Evolutionary conservation across 2,113 vertebrate species (phyloP).

Genomic region (Guaruba guarouba): DNA sequence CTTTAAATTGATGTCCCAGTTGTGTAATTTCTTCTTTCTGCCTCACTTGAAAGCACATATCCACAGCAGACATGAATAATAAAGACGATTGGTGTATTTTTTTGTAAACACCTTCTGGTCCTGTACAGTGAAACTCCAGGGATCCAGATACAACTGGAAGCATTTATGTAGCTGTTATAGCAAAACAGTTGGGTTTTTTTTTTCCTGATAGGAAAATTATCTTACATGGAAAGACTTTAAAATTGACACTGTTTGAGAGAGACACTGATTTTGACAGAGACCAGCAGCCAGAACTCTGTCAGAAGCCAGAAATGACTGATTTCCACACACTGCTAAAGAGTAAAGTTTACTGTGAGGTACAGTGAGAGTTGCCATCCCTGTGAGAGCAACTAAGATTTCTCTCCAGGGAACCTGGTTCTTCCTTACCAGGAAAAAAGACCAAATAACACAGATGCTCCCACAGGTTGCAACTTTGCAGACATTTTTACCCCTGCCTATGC

Average conservation of each 20-base stretch:
- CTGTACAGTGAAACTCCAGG: neutral
- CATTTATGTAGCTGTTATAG: neutral
- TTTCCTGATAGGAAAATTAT: neutral
- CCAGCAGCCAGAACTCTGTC: neutral
- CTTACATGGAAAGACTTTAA: neutral
- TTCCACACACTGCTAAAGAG: neutral
- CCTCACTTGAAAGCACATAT: neutral
- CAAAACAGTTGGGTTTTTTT: neutral
- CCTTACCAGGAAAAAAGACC: neutral
- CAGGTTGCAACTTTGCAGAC: neutral
- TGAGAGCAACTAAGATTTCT: neutral
- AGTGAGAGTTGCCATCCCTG: neutral
- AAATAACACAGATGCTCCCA: neutral
- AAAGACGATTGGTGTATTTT: neutral
- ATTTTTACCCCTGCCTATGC: neutral
- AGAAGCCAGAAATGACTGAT: neutral
- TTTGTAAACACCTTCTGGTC: constrained; percentile 12
- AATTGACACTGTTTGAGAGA: neutral
- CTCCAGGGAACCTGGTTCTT: neutral
- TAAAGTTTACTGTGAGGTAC: neutral
- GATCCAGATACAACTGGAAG: neutral
- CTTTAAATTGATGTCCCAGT: neutral
- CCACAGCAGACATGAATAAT: neutral
- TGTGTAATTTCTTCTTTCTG: neutral
- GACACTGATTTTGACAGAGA: neutral